These are phyloP conservation scores for Drosophila azteca DNA, from an alignment of 1,140 invertebrate genomes.

Conservation along the genomic window DNA sequence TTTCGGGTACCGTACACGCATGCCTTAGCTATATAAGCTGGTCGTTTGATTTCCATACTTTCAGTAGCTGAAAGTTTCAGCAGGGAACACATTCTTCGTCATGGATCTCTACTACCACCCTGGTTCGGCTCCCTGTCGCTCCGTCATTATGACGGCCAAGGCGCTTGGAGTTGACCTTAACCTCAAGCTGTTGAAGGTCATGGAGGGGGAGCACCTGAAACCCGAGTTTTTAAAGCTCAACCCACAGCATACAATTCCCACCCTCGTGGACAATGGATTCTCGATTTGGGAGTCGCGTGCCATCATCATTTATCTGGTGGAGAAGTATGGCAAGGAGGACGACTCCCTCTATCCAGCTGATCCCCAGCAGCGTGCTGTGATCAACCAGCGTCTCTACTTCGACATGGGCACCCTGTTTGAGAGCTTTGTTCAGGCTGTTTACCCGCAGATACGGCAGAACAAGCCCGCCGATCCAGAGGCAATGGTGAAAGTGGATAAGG, in stretches of 20 bases:
- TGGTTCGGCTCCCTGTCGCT: constrained; percentile 87
- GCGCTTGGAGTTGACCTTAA: constrained; percentile 89
- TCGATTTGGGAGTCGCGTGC: constrained; percentile 88
- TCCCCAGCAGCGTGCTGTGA: constrained; percentile 86
- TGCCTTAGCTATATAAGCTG: constrained; percentile 34
- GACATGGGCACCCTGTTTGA: constrained; percentile 88
- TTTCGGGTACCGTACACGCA: too few species aligned
- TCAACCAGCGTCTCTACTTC: constrained; percentile 90
- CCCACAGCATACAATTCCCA: constrained; percentile 86
- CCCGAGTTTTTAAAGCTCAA: constrained; percentile 88
- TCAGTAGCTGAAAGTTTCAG: constrained; percentile 19
- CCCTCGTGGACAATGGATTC: constrained; percentile 87
- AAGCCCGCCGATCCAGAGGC: constrained; percentile 86
- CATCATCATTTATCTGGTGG: constrained; percentile 88
- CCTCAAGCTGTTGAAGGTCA: constrained; percentile 86
- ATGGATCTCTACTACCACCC: constrained; percentile 87
- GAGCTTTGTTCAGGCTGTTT: constrained; percentile 86
- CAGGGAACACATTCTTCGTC: neutral
- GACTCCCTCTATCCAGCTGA: constrained; percentile 88
- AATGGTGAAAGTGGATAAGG: constrained; percentile 86
- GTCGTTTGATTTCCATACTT: neutral
- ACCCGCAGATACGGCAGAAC: constrained; percentile 87
- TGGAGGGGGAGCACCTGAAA: constrained; percentile 87
- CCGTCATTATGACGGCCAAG: constrained; percentile 87
- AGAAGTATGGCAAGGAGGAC: constrained; percentile 88